Evolutionary conservation across 2,797 vertebrate species (phyloP).

Genomic region (Phalloptychus januarius): DNA sequence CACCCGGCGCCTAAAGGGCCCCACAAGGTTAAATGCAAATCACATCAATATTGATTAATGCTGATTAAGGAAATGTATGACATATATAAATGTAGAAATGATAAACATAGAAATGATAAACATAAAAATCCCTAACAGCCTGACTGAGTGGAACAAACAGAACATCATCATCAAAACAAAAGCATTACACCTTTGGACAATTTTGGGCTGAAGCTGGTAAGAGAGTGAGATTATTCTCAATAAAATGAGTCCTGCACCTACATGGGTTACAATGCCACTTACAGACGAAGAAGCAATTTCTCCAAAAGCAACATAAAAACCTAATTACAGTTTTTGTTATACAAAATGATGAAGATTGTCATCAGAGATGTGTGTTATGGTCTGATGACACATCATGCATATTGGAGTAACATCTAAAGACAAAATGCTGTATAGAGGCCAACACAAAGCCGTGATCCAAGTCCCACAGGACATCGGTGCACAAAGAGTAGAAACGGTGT

Average conservation of each 20-base stretch:
- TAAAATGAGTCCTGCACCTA: not conserved
- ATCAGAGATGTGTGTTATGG: not conserved
- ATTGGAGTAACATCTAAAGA: not conserved
- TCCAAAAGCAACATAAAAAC: not conserved
- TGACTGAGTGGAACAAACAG: not conserved
- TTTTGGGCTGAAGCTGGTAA: not conserved
- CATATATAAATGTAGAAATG: too few relatives aligned
- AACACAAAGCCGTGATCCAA: not conserved
- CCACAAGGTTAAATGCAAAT: too few relatives aligned
- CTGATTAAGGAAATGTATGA: too few relatives aligned
- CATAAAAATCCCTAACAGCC: too few relatives aligned
- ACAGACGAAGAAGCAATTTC: not conserved
- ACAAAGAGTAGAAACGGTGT: not conserved
- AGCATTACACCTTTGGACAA: not conserved
- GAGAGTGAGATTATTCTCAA: not conserved
- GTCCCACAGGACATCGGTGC: not conserved
- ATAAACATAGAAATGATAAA: too few relatives aligned
- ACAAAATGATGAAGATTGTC: not conserved
- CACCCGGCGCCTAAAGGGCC: too few relatives aligned
- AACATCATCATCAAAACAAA: not conserved
- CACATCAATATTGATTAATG: too few relatives aligned
- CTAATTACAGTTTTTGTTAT: not conserved
- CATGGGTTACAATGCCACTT: not conserved
- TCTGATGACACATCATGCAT: not conserved
- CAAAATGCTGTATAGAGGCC: not conserved